phyloP scores from a whole-genome alignment of 2,888 invertebrate species.

The Metacarcinus magister region DNA sequence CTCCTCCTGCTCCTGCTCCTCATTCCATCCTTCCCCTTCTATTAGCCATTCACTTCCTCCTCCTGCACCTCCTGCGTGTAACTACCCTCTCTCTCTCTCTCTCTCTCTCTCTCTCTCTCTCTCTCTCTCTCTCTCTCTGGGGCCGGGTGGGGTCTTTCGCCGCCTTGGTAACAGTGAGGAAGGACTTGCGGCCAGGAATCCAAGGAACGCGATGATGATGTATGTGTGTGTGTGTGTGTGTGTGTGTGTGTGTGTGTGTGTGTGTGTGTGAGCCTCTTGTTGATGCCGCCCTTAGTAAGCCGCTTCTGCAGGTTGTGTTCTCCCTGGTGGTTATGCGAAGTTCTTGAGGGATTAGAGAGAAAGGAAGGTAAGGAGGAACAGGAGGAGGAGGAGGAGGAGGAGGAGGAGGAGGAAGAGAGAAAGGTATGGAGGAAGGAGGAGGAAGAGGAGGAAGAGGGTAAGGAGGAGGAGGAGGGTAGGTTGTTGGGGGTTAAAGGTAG shows the following conservation, averaged over 20 bases:
- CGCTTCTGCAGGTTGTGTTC: not conserved
- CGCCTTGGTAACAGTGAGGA: slow-evolving; percentile 43
- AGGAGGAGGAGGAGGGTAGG: not conserved
- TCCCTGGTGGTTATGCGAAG: not conserved
- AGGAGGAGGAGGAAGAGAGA: not conserved
- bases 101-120: slow-evolving; percentile 49
- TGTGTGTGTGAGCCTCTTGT: not conserved
- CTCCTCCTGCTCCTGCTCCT: not conserved
- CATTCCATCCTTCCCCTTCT: not conserved
- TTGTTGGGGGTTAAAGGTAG: not conserved
- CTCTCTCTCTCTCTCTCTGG: slow-evolving; percentile 40
- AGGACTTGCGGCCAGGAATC: not conserved
- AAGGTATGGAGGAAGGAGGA: not conserved
- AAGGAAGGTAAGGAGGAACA: not conserved
- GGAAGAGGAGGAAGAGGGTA: not conserved
- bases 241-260: not conserved
- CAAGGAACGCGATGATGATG: not conserved
- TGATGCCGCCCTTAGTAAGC: not conserved
- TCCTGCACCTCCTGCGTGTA: not conserved
- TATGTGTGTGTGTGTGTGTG: not conserved
- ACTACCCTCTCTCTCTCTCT: slow-evolving; percentile 3
- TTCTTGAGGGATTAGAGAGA: not conserved
- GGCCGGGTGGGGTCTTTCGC: not conserved
- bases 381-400: not conserved
- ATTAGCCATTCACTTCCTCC: slow-evolving; percentile 22